phyloP scores from a whole-genome alignment of 2,113 vertebrate genomes.

The Tupaia chinensis region DNA sequence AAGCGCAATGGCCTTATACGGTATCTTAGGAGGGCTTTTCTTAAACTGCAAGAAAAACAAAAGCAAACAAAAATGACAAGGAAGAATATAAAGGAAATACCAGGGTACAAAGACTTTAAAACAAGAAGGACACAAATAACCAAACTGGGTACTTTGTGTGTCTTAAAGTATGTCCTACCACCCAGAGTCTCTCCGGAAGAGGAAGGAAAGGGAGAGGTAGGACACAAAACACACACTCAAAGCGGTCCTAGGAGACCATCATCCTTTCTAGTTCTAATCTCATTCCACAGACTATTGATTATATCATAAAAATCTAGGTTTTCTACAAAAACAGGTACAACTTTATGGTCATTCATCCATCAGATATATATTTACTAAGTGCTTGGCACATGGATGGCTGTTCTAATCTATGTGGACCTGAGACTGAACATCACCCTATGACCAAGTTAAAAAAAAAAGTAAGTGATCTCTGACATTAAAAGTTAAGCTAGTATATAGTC shows the following conservation, averaged over 20 bases:
- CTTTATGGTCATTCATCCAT: not conserved
- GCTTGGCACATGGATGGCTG: not conserved
- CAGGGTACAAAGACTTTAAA: not conserved
- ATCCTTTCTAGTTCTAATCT: conserved; percentile 19
- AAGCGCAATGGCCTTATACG: conserved; percentile 97
- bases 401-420: not conserved
- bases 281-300: not conserved
- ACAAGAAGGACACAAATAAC: not conserved
- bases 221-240: not conserved
- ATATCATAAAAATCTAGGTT: not conserved
- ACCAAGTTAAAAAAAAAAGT: conserved; percentile 1
- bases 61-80: conserved; percentile 29
- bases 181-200: not conserved
- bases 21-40: conserved; percentile 97
- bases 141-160: not conserved
- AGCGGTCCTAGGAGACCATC: not conserved
- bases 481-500: not conserved
- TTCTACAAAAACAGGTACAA: not conserved
- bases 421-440: not conserved
- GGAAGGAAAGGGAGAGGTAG: not conserved
- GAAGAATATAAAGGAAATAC: conserved; percentile 39
- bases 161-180: not conserved
- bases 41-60: conserved; percentile 92
- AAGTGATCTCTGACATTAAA: not conserved
- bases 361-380: not conserved